Conservation (phyloP, 2,797 vertebrate genomes). For the Menidia menidia region DNA sequence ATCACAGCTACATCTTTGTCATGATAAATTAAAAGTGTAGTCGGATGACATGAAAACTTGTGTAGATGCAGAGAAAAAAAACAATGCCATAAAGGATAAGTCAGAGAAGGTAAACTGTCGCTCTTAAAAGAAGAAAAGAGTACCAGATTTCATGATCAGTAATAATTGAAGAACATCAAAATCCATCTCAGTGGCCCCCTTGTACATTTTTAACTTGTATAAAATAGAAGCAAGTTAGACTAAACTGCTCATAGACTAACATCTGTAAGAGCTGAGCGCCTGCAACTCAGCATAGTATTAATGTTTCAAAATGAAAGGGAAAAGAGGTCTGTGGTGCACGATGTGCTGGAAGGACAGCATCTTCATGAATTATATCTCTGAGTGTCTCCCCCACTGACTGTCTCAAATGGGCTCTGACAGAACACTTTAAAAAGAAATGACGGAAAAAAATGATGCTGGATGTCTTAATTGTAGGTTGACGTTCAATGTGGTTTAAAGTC, state of each 20-base stretch:
- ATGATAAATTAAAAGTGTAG: conserved; percentile 47
- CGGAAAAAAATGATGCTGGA: conserved; percentile 53
- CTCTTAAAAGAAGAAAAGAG: conserved; percentile 21
- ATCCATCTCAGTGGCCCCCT: conserved; percentile 33
- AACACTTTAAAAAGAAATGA: conserved; percentile 62
- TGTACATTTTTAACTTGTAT: conserved; percentile 64
- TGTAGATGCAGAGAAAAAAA: conserved; percentile 32
- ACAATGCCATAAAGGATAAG: conserved; percentile 13
- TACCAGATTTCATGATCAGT: conserved; percentile 32
- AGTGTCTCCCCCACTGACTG: conserved; percentile 67
- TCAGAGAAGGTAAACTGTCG: conserved; percentile 24
- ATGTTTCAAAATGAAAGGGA: conserved; percentile 47
- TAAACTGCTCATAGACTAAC: conserved; percentile 61
- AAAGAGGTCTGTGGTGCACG: conserved; percentile 35
- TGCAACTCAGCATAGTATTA: conserved; percentile 60
- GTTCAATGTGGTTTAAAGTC: conserved; percentile 63
- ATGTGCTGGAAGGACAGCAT: conserved; percentile 53
- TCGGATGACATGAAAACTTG: conserved; percentile 36
- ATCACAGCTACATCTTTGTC: conserved; percentile 47
- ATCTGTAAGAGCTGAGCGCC: conserved; percentile 54
- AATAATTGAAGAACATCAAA: conserved; percentile 50
- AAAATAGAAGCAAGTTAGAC: conserved; percentile 52
- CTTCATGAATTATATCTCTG: conserved; percentile 75
- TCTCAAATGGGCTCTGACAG: conserved; percentile 62
- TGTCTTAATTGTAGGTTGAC: conserved; percentile 74